Conservation (phyloP, 2,888 invertebrate genomes). For the Trissonchulus latispiculum region DNA sequence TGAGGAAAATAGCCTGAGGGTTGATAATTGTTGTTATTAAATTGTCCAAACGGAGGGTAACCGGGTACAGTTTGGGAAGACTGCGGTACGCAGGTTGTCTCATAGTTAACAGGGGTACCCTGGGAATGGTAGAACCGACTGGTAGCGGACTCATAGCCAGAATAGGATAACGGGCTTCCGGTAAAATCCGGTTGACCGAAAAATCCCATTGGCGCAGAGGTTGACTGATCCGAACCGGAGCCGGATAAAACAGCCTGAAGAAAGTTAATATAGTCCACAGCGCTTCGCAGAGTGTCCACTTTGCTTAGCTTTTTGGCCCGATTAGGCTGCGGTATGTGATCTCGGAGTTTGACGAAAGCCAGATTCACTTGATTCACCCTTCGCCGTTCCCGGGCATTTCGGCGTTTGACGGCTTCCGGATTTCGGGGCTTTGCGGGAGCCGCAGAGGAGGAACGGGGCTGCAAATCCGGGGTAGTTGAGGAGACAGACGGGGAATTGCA, state of each 20-base stretch:
- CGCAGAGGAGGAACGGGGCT: background rate
- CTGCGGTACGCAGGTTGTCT: no score
- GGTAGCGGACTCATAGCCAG: no score
- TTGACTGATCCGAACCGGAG: no score
- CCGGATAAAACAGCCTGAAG: slow-evolving; percentile 60
- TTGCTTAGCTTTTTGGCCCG: slow-evolving; percentile 44
- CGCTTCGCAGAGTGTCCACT: slow-evolving; percentile 67
- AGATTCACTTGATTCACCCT: slow-evolving; percentile 81
- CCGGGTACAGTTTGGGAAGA: no score
- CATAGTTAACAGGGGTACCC: no score
- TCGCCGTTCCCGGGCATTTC: slow-evolving; percentile 86
- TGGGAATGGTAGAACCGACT: no score
- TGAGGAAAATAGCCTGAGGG: no score
- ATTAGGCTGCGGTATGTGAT: slow-evolving; percentile 64
- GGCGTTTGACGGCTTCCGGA: slow-evolving; percentile 53
- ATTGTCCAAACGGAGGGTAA: no score
- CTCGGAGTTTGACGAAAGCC: slow-evolving; percentile 76
- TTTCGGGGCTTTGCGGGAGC: background rate
- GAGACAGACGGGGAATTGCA: background rate
- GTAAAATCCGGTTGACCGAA: no score
- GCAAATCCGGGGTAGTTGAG: background rate
- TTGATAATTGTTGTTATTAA: no score
- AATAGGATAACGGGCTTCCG: no score
- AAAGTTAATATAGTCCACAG: slow-evolving; percentile 78
- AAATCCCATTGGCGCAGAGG: no score